phyloP scores from a whole-genome alignment of 2,888 invertebrate genomes.

The Nymphalis urticae region DNA sequence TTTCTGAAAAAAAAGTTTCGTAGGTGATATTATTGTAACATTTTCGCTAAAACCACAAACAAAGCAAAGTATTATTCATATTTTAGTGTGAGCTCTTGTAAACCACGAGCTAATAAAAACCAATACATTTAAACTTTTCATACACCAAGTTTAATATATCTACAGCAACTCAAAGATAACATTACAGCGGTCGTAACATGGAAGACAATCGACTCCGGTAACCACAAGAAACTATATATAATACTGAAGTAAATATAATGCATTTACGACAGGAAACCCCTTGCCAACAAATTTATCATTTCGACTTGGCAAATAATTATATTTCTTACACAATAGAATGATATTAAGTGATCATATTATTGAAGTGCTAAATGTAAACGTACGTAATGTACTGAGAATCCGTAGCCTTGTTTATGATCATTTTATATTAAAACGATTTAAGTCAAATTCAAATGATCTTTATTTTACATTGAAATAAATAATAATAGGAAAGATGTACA shows the following conservation, averaged over 20 bases:
- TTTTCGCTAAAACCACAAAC: background rate
- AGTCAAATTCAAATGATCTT: no score
- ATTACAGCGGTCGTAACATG: constrained; percentile 37
- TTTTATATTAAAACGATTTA: no score
- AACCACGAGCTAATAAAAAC: constrained; percentile 20
- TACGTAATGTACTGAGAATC: background rate
- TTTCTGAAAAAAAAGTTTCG: no score
- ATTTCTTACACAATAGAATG: constrained; percentile 23
- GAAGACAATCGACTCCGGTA: constrained; percentile 35
- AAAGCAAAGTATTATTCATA: background rate
- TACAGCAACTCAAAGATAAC: constrained; percentile 24
- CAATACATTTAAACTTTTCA: background rate
- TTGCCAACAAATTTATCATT: constrained; percentile 28
- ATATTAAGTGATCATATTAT: background rate
- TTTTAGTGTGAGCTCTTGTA: background rate
- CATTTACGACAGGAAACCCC: constrained; percentile 37
- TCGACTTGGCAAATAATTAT: constrained; percentile 25
- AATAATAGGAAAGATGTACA: no score
- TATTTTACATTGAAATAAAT: no score
- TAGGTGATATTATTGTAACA: no score
- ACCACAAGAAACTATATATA: constrained; percentile 29
- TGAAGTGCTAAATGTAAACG: background rate
- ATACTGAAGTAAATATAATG: constrained; percentile 21
- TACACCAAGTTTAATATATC: background rate
- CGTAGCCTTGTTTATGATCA: background rate